Percentiles rank a stretch among this genome's conserved stretches.
Conservation (phyloP, 2,113 vertebrate species). For the Brienomyrus brachyistius region DNA sequence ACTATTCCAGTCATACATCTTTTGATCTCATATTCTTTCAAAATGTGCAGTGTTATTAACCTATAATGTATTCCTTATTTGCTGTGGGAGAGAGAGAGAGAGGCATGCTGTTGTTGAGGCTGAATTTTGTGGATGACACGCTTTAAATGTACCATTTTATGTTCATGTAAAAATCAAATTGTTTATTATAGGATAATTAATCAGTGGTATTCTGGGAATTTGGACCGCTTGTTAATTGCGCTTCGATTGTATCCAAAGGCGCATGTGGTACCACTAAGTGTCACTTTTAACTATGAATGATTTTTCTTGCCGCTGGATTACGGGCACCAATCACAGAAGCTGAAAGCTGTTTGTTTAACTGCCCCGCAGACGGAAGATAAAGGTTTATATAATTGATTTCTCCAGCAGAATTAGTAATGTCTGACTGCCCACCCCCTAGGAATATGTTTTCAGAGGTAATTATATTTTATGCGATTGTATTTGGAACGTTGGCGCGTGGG, state of each 20-base stretch:
- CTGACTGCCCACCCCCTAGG: not conserved
- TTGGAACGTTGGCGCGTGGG: not conserved
- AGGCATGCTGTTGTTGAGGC: not conserved
- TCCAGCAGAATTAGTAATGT: not conserved
- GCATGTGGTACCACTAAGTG: not conserved
- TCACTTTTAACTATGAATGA: conserved; percentile 9
- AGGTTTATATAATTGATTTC: conserved; percentile 14
- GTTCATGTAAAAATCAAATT: not conserved
- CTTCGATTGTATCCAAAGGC: not conserved
- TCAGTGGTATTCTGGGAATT: not conserved
- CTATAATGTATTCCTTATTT: not conserved
- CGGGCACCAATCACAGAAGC: not conserved
- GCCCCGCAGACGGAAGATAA: not conserved
- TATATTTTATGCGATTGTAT: not conserved
- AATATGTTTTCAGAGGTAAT: not conserved
- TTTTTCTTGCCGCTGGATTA: not conserved
- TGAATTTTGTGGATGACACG: not conserved
- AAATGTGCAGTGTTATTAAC: not conserved
- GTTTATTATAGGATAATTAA: conserved; percentile 8
- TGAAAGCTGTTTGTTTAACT: not conserved
- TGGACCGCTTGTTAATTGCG: not conserved
- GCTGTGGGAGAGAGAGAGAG: not conserved
- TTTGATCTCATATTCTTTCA: not conserved
- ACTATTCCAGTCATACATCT: not conserved
- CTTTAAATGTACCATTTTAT: not conserved